Evolutionary conservation across 2,888 invertebrate species (phyloP).

Genomic region (Melieria picta): DNA sequence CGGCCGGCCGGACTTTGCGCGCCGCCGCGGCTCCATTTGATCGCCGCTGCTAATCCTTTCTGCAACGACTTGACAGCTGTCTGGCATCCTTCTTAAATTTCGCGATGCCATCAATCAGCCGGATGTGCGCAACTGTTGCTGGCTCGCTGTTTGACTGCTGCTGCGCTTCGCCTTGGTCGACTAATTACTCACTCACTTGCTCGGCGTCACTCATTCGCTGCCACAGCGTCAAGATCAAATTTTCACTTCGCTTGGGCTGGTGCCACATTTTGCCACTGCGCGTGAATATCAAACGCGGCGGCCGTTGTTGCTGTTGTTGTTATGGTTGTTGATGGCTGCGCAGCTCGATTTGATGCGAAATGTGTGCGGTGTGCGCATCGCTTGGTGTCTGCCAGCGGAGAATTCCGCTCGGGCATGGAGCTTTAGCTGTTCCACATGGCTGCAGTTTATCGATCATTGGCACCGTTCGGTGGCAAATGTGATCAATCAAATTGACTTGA

Average conservation of each 20-base stretch:
- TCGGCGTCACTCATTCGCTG: constrained; percentile 6
- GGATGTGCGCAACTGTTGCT: constrained; percentile 41
- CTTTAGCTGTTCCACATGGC: too few species aligned
- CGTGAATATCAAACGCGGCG: constrained; percentile 22
- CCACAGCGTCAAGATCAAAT: constrained; percentile 44
- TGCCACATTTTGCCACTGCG: constrained; percentile 45
- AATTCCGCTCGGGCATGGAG: too few species aligned
- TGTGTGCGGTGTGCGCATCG: too few species aligned
- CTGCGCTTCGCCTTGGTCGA: constrained; percentile 40
- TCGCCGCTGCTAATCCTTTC: constrained; percentile 60
- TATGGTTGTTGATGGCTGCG: too few species aligned
- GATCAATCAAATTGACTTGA: constrained; percentile 59
- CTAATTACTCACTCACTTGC: constrained; percentile 56
- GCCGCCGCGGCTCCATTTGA: constrained; percentile 61
- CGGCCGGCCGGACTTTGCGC: constrained; percentile 40
- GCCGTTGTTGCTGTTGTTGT: constrained; percentile 10
- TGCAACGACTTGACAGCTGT: constrained; percentile 64
- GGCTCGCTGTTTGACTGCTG: constrained; percentile 15
- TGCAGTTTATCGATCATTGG: constrained; percentile 9
- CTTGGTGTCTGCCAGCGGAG: too few species aligned
- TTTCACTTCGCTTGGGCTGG: constrained; percentile 42
- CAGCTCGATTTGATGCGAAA: too few species aligned
- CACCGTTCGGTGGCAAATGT: constrained; percentile 42
- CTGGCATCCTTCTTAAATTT: constrained; percentile 64
- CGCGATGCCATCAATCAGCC: constrained; percentile 64